These are phyloP conservation scores for Mycetomoellerius zeteki DNA, from an alignment of 1,140 invertebrate genomes.

Conservation along the genomic window DNA sequence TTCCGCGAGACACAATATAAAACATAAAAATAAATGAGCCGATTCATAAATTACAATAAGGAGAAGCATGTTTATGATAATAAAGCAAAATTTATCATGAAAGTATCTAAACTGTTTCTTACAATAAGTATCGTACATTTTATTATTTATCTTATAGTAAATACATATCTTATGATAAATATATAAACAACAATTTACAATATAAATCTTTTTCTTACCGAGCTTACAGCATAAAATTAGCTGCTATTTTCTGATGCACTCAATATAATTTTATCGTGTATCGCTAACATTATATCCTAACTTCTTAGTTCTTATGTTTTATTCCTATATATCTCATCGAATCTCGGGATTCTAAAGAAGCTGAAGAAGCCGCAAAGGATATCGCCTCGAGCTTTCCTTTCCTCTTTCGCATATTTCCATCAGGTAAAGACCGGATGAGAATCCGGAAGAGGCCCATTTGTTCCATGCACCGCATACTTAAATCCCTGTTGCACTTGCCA, in stretches of 20 bases:
- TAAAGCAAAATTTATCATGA: conserved; percentile 12
- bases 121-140: not conserved
- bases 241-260: not conserved
- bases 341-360: not conserved
- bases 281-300: conserved; percentile 23
- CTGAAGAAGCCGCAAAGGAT: conserved; percentile 18
- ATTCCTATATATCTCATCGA: conserved; percentile 10
- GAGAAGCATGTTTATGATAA: conserved; percentile 6
- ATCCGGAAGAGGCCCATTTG: conserved; percentile 15
- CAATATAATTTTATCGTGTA: conserved; percentile 13
- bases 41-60: conserved; percentile 36
- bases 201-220: not conserved
- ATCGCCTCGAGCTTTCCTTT: conserved; percentile 17
- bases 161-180: not conserved
- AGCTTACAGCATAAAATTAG: not conserved
- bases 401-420: conserved; percentile 18
- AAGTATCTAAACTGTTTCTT: not conserved
- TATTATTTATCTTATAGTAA: not conserved
- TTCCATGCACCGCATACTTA: not conserved
- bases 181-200: not conserved
- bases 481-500: conserved; percentile 30
- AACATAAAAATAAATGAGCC: conserved; percentile 34
- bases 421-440: conserved; percentile 23
- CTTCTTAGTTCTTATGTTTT: conserved; percentile 13
- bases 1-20: conserved; percentile 39